Base-by-base conservation (phyloP, 1,140 invertebrate species). In the Bombus turneri region DNA sequence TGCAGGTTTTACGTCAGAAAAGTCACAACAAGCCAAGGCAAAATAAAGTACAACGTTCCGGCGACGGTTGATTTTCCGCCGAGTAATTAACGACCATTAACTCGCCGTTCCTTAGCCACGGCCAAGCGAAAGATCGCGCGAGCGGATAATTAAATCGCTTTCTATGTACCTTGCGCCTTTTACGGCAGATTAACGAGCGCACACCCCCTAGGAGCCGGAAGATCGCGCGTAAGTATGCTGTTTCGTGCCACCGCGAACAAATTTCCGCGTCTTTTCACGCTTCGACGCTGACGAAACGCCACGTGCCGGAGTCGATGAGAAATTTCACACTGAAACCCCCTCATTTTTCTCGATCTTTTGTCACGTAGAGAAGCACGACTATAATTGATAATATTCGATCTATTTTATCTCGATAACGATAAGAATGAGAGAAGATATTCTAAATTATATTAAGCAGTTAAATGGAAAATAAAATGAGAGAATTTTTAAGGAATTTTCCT, bases 81-180 rank as follows among this genome's bases (percentile, higher is more conserved):
- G 66, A 84, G 75, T 69, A 78, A 79, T 84, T 84, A 84, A 79
- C 82, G 53, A 71, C 47, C 82, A 84, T 84, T 84, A 84, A 79
- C 74, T 43, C 64, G 47, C 3, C 43, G 62, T 87, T 72, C 34
- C 72, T 84, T 88, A 18, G 74, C 22, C 73, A 8, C 37, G 37
- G 47, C 57, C 41, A 53, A 31, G 64, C 43, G 62, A 68, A 81
- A 88, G 77, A 69, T 81, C 66, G 66, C 79, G 78, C 87, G 80
- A 64, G 34, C 62, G 88, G 78, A 88, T 89, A 88, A 89, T 89
- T 89, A 89, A 75, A 89, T 85, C 80, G 87, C 71, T 86, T 89
- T 88, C 85, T 86, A 88, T 79, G 76, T 89, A 85, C 80, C 86
- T 77, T 88, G 66, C 75, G 53, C 78, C 87, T 81, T 83, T 88